These are phyloP conservation scores for Alouatta palliata DNA, from an alignment of 2,113 vertebrate genomes.

Conservation along the genomic window DNA sequence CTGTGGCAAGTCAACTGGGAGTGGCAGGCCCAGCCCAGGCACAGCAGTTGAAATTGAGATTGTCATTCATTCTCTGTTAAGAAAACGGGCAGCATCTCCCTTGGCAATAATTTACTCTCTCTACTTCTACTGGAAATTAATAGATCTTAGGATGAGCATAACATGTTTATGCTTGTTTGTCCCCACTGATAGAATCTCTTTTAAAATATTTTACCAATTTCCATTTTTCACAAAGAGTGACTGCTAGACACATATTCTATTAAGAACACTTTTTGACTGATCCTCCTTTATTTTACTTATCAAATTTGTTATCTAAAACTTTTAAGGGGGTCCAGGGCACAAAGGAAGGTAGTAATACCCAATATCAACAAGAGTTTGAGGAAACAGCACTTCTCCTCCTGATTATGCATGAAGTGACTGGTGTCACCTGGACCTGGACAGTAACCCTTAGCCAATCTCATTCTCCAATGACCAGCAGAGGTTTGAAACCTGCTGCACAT, in stretches of 20 bases:
- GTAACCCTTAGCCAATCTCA: neutral
- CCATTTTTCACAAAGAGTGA: neutral
- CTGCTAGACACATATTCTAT: neutral
- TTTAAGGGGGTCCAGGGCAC: neutral
- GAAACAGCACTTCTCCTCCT: neutral
- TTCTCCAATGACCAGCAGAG: neutral
- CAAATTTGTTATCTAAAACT: neutral
- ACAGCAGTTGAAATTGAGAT: neutral
- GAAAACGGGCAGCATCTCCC: neutral
- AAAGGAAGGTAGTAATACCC: neutral
- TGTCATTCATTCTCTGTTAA: neutral
- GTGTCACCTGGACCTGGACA: neutral
- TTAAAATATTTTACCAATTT: constrained; percentile 44
- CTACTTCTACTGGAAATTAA: constrained; percentile 33
- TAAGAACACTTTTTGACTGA: neutral
- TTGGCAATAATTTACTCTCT: constrained; percentile 2
- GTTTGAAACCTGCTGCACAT: neutral
- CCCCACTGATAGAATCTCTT: neutral
- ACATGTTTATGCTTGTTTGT: neutral
- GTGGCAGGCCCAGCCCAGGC: neutral
- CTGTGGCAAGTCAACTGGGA: neutral
- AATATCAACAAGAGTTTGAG: neutral
- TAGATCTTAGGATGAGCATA: neutral
- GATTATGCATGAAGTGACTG: neutral
- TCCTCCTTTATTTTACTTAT: constrained; percentile 26